phyloP scores from a whole-genome alignment of 2,113 vertebrate genomes.

The pig (Sus scrofa) region T2T-Sscrofa CM000830.6:31277501-31278000 shows the following conservation, averaged over 20 bases:
- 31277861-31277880: slow-evolving; percentile 48
- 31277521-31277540: not conserved
- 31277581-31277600: not conserved
- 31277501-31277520: slow-evolving; percentile 49
- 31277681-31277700: not conserved
- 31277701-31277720: not conserved
- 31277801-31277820: slow-evolving; percentile 33
- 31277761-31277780: slow-evolving; percentile 10
- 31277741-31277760: not conserved
- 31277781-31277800: slow-evolving; percentile 19
- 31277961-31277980: slow-evolving; percentile 71
- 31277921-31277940: slow-evolving; percentile 46
- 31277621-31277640: not conserved
- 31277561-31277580: slow-evolving; percentile 35
- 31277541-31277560: slow-evolving; percentile 26
- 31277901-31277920: slow-evolving; percentile 62
- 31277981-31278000: slow-evolving; percentile 72
- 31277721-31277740: not conserved
- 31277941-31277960: slow-evolving; percentile 53
- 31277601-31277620: slow-evolving; percentile 4
- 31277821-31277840: not conserved
- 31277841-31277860: slow-evolving; percentile 57
- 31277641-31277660: slow-evolving; percentile 29
- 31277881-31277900: slow-evolving; percentile 52
- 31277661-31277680: slow-evolving; percentile 51